Percentiles rank a stretch among this genome's conserved stretches.
These are phyloP conservation scores for Lophius piscatorius DNA, from an alignment of 2,113 vertebrate species.

Conservation along the genomic window DNA sequence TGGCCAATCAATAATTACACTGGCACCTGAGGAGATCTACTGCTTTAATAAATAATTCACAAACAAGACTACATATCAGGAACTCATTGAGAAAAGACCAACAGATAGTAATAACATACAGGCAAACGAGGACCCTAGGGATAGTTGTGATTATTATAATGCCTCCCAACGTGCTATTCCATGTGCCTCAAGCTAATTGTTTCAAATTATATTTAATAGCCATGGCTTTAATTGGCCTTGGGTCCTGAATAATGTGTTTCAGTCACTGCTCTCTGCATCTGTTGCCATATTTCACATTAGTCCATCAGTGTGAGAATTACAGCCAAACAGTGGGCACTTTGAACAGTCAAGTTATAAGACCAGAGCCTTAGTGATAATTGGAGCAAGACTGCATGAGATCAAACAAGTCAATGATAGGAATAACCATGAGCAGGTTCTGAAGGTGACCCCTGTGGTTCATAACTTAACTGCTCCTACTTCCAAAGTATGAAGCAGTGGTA, in stretches of 20 bases:
- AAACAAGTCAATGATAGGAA: constrained; percentile 60
- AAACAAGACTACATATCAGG: constrained; percentile 45
- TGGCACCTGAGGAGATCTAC: constrained; percentile 50
- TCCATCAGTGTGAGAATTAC: constrained; percentile 59
- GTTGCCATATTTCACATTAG: constrained; percentile 73
- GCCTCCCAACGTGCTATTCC: constrained; percentile 64
- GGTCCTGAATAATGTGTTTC: constrained; percentile 65
- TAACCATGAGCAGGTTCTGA: constrained; percentile 63
- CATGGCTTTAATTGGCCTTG: constrained; percentile 53
- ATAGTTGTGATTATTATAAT: constrained; percentile 69
- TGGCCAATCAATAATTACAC: constrained; percentile 34
- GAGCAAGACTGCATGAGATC: constrained; percentile 45
- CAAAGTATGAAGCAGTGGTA: constrained; percentile 26
- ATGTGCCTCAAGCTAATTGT: constrained; percentile 60
- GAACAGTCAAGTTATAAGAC: constrained; percentile 50
- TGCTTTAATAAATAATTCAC: constrained; percentile 39
- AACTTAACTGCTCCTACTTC: constrained; percentile 57
- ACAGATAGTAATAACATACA: constrained; percentile 62
- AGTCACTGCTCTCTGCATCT: constrained; percentile 65
- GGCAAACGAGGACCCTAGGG: constrained; percentile 49
- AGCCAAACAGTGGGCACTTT: constrained; percentile 51
- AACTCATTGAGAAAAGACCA: constrained; percentile 45
- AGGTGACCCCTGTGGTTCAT: constrained; percentile 68
- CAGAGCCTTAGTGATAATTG: constrained; percentile 55
- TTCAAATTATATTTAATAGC: constrained; percentile 74